A percentile compares a stretch with the other conserved stretches of the same genome.
phyloP scores from a whole-genome alignment of 2,888 invertebrate species.

The Gerris lacustris region DNA sequence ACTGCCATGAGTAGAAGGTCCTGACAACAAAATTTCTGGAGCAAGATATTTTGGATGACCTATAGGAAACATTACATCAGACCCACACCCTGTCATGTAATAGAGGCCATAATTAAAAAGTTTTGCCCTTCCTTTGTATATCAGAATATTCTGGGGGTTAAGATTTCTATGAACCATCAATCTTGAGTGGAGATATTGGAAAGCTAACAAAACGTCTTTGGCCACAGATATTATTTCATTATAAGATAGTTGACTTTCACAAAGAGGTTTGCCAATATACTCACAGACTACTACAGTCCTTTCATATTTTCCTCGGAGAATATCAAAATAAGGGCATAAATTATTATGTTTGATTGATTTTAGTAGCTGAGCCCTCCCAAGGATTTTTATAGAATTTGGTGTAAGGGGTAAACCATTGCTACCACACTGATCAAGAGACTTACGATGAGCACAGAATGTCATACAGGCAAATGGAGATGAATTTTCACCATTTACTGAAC shows the following conservation, averaged over 20 bases:
- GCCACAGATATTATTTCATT: conserved; percentile 52
- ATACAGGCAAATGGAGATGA: conserved; percentile 56
- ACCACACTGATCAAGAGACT: conserved; percentile 82
- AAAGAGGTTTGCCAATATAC: conserved; percentile 54
- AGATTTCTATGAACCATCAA: conserved; percentile 69
- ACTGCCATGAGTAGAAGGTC: conserved; percentile 45
- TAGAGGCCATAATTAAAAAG: conserved; percentile 88
- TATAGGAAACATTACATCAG: conserved; percentile 77
- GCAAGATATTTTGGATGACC: conserved; percentile 67
- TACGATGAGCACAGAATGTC: conserved; percentile 82
- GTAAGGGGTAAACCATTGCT: conserved; percentile 92
- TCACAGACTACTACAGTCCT: conserved; percentile 72
- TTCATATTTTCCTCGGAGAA: conserved; percentile 86
- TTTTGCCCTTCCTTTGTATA: conserved; percentile 58
- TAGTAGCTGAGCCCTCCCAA: conserved; percentile 74
- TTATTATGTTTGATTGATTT: conserved; percentile 66
- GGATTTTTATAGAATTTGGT: conserved; percentile 88
- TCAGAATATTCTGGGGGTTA: conserved; percentile 66
- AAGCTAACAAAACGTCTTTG: conserved; percentile 57
- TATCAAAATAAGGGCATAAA: conserved; percentile 80
- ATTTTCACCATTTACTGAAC: background rate
- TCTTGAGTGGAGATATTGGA: conserved; percentile 57
- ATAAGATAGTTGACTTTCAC: conserved; percentile 37
- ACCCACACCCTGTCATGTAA: conserved; percentile 77
- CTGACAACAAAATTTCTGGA: conserved; percentile 63